Base-by-base conservation (phyloP, 1,140 invertebrate genomes). In the Lerema accius region DNA sequence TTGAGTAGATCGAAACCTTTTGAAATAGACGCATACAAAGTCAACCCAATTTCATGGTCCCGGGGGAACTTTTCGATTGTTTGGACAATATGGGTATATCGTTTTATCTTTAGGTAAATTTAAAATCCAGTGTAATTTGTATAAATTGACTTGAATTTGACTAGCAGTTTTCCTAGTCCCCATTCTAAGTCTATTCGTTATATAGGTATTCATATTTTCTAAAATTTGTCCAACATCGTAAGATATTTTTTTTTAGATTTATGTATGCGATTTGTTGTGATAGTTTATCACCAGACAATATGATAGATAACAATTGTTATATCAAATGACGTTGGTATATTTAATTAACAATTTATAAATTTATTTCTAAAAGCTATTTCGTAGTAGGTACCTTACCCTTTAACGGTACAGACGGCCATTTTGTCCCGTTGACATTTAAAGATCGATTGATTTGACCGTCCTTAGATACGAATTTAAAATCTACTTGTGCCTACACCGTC, bases 381-480 rank as follows among this genome's bases (percentile, higher is more conserved):
- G 9, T 6, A 17, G 2, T 23, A 3, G 5, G 19, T 66, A 72
- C n/a, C n/a, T n/a, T n/a, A 76, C 73, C 67, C 69, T 72, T 71
- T 60, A 19, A 48, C 58, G 37, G 35, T 39, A 10, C 13, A 32
- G 62, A 63, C 11, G 59, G 63, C 67, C 55, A 48, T 69, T 70
- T 67, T 67, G 69, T 72, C 46, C 63, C 71, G 69, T 69, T 68
- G 69, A 75, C 67, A 58, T 68, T 65, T 17, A 40, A 50, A 69
- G 73, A 75, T 72, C 46, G 69, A 75, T 75, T 45, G 64, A 42
- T 46, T 28, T 66, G 71, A 67, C 73, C 61, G 69, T 64, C 45
- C 15, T 26, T 72, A 72, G n/a, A 71, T 67, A 28, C 50, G 48
- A 37, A 50, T 65, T 70, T 62, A 67, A 76, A 72, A 68, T 67